These are phyloP conservation scores for Rotaria sp. DNA, from an alignment of 2,888 invertebrate species.

Conservation along the genomic window DNA sequence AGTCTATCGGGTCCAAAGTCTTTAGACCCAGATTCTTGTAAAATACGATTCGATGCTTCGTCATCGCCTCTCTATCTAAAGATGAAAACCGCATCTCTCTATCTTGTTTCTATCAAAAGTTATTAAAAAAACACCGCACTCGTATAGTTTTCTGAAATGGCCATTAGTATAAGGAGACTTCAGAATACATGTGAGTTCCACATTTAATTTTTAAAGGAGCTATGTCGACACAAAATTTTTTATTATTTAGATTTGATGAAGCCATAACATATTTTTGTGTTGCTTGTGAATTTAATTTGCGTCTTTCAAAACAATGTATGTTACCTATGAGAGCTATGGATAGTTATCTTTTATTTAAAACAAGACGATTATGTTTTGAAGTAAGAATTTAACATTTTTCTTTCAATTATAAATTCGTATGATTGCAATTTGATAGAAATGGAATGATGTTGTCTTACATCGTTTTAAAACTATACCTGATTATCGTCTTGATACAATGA, in stretches of 20 bases:
- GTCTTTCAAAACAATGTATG: neutral
- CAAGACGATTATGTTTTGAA: neutral
- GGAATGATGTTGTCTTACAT: neutral
- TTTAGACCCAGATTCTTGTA: too few relatives aligned
- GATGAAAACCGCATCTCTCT: too few relatives aligned
- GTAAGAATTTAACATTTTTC: neutral
- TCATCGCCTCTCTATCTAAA: too few relatives aligned
- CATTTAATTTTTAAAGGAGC: too few relatives aligned
- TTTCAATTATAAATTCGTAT: neutral
- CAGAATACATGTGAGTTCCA: too few relatives aligned
- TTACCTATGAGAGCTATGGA: neutral
- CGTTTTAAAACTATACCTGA: neutral
- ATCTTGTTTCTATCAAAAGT: too few relatives aligned
- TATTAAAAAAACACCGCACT: too few relatives aligned
- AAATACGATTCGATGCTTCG: too few relatives aligned
- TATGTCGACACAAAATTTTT: too few relatives aligned
- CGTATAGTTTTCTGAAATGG: too few relatives aligned
- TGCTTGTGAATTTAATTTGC: constrained; percentile 37
- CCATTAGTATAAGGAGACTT: too few relatives aligned
- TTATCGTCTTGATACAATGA: constrained; percentile 33
- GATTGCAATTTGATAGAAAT: neutral
- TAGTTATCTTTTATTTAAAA: neutral
- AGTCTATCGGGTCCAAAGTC: too few relatives aligned
- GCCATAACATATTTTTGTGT: constrained; percentile 37
- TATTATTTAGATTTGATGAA: constrained; percentile 28